phyloP scores from a whole-genome alignment of 2,888 invertebrate species.

The Caenorhabditis imperialis region DNA sequence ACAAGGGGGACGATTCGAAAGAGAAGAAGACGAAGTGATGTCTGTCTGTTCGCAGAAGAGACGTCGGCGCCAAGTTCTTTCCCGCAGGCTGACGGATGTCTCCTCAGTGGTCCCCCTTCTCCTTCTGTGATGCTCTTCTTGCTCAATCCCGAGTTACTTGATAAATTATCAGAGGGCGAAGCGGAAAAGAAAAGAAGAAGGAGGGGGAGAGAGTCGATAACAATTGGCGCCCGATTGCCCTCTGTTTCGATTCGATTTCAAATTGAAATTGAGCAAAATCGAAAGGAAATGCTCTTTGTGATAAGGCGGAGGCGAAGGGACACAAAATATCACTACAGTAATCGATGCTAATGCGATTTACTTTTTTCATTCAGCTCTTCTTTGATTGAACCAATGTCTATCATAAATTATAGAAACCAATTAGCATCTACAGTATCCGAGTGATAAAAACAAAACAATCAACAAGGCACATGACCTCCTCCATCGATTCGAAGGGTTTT shows the following conservation, averaged over 20 bases:
- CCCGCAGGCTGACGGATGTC: background rate
- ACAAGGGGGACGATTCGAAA: too few species aligned
- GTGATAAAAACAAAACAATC: too few species aligned
- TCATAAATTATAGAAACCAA: too few species aligned
- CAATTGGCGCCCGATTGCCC: conserved; percentile 23
- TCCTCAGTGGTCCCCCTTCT: conserved; percentile 5
- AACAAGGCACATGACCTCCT: too few species aligned
- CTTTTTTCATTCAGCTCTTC: too few species aligned
- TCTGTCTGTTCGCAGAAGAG: too few species aligned
- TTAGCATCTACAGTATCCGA: too few species aligned
- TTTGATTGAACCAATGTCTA: too few species aligned
- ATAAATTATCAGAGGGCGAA: conserved; percentile 42
- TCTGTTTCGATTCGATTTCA: conserved; percentile 22
- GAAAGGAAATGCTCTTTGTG: background rate
- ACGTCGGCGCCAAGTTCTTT: background rate
- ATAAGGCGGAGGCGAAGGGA: background rate
- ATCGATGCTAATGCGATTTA: too few species aligned
- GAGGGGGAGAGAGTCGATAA: conserved; percentile 7
- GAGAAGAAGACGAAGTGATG: too few species aligned
- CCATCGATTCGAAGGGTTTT: too few species aligned
- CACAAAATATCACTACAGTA: too few species aligned
- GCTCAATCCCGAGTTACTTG: conserved; percentile 35
- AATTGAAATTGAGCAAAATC: background rate
- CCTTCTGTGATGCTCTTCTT: conserved; percentile 3
- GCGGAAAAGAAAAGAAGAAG: background rate